Evolutionary conservation across 2,113 vertebrate species (phyloP).

Genomic region (Egretta garzetta): DNA sequence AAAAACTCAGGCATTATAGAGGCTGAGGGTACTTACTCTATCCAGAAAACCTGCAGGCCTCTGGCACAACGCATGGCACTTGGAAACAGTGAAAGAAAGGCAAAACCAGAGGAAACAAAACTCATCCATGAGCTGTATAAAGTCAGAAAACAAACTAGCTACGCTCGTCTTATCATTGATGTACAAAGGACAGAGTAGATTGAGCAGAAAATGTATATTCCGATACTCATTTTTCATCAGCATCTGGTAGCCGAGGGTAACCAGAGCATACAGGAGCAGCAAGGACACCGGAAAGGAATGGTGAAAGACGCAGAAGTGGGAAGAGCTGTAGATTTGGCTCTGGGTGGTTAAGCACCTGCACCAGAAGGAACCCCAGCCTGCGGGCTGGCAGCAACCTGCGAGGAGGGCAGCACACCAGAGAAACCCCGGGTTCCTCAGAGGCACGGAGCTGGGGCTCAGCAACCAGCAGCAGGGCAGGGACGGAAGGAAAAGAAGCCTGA

Average conservation of each 20-base stretch:
- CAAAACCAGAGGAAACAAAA: neutral
- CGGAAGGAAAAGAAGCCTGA: neutral
- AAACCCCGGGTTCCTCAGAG: neutral
- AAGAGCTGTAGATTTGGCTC: neutral
- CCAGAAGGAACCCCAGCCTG: neutral
- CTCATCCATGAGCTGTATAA: neutral
- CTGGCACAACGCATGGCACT: neutral
- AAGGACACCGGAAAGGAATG: accelerated
- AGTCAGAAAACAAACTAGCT: neutral
- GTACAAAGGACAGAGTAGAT: neutral
- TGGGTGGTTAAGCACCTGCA: neutral
- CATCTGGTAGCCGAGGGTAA: neutral
- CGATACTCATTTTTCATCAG: neutral
- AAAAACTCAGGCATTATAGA: neutral
- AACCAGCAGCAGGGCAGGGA: neutral
- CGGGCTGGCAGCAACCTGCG: accelerated
- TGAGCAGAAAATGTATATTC: neutral
- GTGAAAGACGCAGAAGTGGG: neutral
- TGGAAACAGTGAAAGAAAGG: neutral
- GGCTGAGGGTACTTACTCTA: neutral
- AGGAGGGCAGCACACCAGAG: accelerated
- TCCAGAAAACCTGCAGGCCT: neutral
- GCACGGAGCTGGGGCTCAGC: neutral
- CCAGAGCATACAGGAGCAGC: neutral
- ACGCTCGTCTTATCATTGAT: neutral